These are phyloP conservation scores for Paragorgia papillata DNA, from an alignment of 92 coral and sea anemone species.

Conservation along the genomic window DNA sequence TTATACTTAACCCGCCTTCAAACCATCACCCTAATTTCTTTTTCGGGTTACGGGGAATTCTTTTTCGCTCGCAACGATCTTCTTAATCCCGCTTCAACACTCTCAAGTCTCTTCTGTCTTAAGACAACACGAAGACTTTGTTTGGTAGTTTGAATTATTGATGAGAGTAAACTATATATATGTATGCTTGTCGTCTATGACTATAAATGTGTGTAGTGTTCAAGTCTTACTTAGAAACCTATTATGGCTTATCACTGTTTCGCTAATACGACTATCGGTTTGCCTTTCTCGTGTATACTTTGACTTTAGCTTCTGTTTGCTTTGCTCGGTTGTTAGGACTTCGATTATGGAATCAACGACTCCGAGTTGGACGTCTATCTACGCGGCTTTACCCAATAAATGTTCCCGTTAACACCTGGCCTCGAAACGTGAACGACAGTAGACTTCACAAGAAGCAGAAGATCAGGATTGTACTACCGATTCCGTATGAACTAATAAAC, in stretches of 20 bases:
- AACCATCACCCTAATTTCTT: neutral
- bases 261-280: neutral
- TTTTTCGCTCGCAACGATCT: too few species aligned
- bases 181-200: too few species aligned
- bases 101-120: too few species aligned
- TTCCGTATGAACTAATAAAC: too few species aligned
- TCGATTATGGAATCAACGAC: conserved; percentile 83
- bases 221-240: neutral
- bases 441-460: too few species aligned
- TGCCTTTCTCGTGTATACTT: neutral
- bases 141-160: too few species aligned
- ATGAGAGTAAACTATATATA: too few species aligned
- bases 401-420: neutral
- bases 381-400: conserved; percentile 59
- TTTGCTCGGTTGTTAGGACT: conserved; percentile 9
- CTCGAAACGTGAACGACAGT: neutral
- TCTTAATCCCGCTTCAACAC: too few species aligned
- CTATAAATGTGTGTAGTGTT: too few species aligned
- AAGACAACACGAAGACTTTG: too few species aligned
- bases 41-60: neutral
- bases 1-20: neutral
- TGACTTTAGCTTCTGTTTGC: neutral
- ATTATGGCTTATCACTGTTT: too few species aligned
- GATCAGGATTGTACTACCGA: too few species aligned
- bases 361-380: conserved; percentile 89